Evolutionary conservation across 2,113 vertebrate genomes (phyloP).

Genomic region (Pelusios castaneus): DNA sequence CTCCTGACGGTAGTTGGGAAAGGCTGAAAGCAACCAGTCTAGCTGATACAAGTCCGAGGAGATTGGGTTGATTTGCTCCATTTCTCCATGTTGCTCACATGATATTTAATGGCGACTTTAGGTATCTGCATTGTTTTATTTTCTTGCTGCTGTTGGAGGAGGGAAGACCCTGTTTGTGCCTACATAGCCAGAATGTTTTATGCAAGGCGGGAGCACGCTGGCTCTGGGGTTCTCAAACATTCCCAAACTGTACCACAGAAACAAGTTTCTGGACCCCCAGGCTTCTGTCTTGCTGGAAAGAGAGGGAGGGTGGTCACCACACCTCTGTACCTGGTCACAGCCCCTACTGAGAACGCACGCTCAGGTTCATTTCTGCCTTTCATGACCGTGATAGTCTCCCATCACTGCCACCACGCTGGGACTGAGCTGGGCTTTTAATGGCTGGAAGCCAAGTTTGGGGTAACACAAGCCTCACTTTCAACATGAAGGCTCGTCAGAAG

Average conservation of each 20-base stretch:
- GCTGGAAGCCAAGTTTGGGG: not conserved
- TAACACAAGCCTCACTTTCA: not conserved
- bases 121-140: not conserved
- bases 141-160: not conserved
- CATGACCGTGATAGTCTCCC: not conserved
- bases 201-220: not conserved
- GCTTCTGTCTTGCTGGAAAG: not conserved
- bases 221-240: not conserved
- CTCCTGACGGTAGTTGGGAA: no score
- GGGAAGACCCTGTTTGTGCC: not conserved
- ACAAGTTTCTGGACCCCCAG: no score
- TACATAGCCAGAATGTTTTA: not conserved
- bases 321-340: not conserved
- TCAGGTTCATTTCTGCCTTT: not conserved
- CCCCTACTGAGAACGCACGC: fast-evolving
- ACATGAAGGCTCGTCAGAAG: fast-evolving
- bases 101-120: not conserved
- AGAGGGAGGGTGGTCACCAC: not conserved
- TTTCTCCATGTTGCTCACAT: not conserved
- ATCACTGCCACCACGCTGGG: no score
- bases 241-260: no score
- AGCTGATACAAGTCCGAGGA: not conserved
- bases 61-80: not conserved
- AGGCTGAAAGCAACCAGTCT: no score
- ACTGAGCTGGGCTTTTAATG: conserved; percentile 7